phyloP scores from a whole-genome alignment of 2,797 vertebrate species.

The Bradypodion ventrale region DNA sequence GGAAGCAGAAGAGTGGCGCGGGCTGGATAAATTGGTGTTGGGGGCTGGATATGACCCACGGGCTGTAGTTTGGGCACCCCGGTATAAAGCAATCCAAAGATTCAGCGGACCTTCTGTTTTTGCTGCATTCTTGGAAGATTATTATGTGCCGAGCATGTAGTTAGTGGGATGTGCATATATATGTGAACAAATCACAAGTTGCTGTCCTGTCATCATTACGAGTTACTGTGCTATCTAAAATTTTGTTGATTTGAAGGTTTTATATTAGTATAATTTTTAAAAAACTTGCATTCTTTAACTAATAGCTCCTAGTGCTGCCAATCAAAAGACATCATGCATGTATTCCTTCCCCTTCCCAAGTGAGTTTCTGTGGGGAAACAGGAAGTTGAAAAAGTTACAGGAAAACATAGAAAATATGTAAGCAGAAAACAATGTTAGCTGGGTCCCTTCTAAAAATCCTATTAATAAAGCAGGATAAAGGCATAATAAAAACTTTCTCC shows the following conservation, averaged over 20 bases:
- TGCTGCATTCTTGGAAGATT: neutral
- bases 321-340: neutral
- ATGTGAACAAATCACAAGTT: neutral
- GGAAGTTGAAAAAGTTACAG: neutral
- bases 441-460: neutral
- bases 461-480: neutral
- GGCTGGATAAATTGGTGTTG: too few relatives aligned
- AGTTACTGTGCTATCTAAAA: conserved; percentile 26
- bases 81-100: neutral
- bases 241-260: conserved; percentile 3
- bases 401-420: neutral
- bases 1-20: too few relatives aligned
- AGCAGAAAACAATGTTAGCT: neutral
- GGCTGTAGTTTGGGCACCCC: too few relatives aligned
- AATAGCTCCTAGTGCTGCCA: neutral
- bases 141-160: too few relatives aligned
- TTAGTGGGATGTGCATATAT: neutral
- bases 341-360: neutral
- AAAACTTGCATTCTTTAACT: too few relatives aligned
- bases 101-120: neutral
- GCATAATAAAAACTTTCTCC: neutral
- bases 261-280: neutral
- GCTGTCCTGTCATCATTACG: neutral
- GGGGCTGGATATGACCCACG: too few relatives aligned
- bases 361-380: neutral